A percentile compares a stretch with the other conserved stretches of the same genome.
phyloP scores from a whole-genome alignment of 2,888 invertebrate genomes.

The Chironomus riparius region DNA sequence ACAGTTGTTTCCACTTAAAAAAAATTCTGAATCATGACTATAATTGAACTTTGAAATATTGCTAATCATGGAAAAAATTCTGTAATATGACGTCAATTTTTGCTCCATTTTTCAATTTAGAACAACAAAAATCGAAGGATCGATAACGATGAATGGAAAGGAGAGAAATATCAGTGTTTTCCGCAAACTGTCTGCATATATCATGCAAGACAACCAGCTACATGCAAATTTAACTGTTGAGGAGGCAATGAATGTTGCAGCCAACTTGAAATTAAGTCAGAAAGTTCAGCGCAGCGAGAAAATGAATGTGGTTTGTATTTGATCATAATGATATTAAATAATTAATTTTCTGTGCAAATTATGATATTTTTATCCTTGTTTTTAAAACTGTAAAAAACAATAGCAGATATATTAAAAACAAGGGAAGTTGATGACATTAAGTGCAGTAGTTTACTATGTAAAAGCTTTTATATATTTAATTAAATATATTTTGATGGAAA shows the following conservation, averaged over 20 bases:
- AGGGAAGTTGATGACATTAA: too few species aligned
- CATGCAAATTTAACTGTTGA: constrained; percentile 86
- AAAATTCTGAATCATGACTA: neutral
- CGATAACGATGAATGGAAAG: constrained; percentile 75
- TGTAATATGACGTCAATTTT: neutral
- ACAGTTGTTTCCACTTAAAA: neutral
- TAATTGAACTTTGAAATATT: neutral
- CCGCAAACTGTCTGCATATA: constrained; percentile 89
- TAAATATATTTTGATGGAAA: too few species aligned
- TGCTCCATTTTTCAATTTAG: constrained; percentile 43
- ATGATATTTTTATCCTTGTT: too few species aligned
- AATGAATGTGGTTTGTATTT: constrained; percentile 66
- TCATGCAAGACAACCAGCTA: constrained; percentile 90
- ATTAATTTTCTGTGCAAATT: too few species aligned
- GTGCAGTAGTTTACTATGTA: too few species aligned
- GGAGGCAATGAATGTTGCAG: constrained; percentile 90
- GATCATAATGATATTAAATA: neutral
- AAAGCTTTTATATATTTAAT: too few species aligned
- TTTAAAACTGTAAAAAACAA: too few species aligned
- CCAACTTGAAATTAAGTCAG: constrained; percentile 76
- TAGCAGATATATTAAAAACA: too few species aligned
- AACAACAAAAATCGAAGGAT: constrained; percentile 70
- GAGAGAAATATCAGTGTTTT: constrained; percentile 77
- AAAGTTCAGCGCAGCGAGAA: constrained; percentile 61
- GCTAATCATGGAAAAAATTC: neutral